Percentiles rank a stretch among this genome's conserved stretches.
phyloP scores from a whole-genome alignment of 2,113 vertebrate species.

The Rhabdornis inornatus region DNA sequence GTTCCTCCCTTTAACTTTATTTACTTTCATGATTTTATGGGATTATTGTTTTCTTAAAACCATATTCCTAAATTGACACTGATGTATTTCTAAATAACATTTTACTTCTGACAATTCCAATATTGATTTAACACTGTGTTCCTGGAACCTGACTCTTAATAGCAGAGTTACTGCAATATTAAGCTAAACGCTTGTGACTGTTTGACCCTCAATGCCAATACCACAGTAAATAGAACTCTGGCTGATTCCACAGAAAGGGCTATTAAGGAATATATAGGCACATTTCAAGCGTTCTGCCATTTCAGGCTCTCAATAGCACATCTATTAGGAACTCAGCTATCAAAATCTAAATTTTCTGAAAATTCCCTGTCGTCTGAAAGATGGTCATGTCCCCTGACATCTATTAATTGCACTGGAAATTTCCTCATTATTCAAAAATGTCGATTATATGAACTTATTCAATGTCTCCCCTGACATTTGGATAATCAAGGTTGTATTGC shows the following conservation, averaged over 20 bases:
- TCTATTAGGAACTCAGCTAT: neutral
- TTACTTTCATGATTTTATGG: neutral
- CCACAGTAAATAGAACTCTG: neutral
- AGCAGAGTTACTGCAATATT: neutral
- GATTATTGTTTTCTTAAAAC: neutral
- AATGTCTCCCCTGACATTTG: conserved; percentile 42
- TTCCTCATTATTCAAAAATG: conserved; percentile 51
- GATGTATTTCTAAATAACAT: neutral
- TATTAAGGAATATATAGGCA: neutral
- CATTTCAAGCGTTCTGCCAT: neutral
- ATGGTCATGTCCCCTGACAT: conserved; percentile 39
- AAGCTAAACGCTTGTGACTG: neutral
- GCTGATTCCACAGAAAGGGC: neutral
- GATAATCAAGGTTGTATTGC: conserved; percentile 36
- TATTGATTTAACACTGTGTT: neutral
- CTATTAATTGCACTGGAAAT: conserved; percentile 57
- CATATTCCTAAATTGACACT: neutral
- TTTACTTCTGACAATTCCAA: neutral
- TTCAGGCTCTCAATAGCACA: neutral
- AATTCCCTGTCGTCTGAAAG: neutral
- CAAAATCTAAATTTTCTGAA: conserved; percentile 51
- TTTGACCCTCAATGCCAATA: neutral
- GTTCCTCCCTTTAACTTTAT: neutral
- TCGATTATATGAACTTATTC: conserved; percentile 40
- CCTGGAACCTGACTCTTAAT: neutral